These are phyloP conservation scores for Cantharis nigra DNA, from an alignment of 2,888 invertebrate species.

Conservation along the genomic window DNA sequence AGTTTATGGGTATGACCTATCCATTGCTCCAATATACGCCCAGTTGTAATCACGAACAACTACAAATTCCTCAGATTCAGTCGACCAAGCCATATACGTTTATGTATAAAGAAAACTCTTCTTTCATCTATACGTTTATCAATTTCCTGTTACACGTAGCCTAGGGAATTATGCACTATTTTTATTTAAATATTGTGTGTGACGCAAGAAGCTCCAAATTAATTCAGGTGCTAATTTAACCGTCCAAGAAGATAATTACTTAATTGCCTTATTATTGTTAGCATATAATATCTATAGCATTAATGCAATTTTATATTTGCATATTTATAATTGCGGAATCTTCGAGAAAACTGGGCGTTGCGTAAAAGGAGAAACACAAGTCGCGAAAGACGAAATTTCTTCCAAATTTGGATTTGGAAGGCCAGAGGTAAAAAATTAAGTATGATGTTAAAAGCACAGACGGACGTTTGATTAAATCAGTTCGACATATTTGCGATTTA, in stretches of 20 bases:
- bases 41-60: slow-evolving; percentile 51
- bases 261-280: not conserved
- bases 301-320: not conserved
- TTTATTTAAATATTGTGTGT: not conserved
- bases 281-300: not conserved
- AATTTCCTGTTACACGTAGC: slow-evolving; percentile 24
- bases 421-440: not conserved
- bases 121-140: slow-evolving; percentile 26
- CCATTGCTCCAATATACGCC: slow-evolving; percentile 42
- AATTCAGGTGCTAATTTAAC: not conserved
- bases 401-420: not conserved
- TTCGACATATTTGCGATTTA: not conserved
- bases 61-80: slow-evolving; percentile 48
- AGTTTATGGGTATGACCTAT: slow-evolving; percentile 28
- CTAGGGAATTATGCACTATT: not conserved
- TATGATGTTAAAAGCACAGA: not conserved
- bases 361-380: not conserved
- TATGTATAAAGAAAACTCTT: slow-evolving; percentile 38
- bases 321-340: not conserved
- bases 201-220: not conserved
- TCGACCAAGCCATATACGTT: slow-evolving; percentile 43
- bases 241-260: not conserved
- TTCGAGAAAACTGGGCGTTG: not conserved
- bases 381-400: not conserved
- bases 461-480: not conserved